phyloP scores from a whole-genome alignment of 2,888 invertebrate species.

The Cecidostiba fungosa region DNA sequence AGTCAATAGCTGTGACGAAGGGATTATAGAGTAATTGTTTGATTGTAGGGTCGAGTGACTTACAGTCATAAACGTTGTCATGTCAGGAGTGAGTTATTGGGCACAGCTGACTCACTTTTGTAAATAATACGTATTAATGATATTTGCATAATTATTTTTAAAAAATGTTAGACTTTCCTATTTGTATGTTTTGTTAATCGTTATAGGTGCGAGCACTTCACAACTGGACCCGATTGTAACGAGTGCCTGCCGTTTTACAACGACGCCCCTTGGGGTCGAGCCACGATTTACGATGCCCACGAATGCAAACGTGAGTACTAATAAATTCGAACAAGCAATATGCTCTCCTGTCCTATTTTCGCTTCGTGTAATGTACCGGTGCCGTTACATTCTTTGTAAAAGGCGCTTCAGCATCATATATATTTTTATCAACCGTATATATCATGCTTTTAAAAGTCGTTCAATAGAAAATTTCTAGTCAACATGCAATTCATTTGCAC shows the following conservation, averaged over 20 bases:
- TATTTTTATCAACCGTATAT: no score
- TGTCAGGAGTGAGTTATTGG: not conserved
- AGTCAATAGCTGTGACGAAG: not conserved
- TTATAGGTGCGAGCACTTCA: conserved; percentile 97
- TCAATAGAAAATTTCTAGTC: no score
- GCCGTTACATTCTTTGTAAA: not conserved
- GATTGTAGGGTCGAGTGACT: not conserved
- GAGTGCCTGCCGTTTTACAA: conserved; percentile 97
- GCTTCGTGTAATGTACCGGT: not conserved
- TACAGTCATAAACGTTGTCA: not conserved
- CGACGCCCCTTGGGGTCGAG: conserved; percentile 97
- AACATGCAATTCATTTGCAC: no score
- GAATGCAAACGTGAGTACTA: conserved; percentile 94
- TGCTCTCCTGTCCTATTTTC: not conserved
- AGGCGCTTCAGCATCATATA: not conserved
- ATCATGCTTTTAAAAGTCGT: no score
- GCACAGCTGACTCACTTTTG: not conserved
- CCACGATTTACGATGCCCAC: conserved; percentile 93
- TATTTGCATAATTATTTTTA: not conserved
- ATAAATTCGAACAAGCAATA: not conserved
- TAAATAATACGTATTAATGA: no score
- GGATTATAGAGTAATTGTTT: conserved; percentile 13
- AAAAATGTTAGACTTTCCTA: not conserved
- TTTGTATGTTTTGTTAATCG: not conserved
- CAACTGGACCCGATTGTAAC: conserved; percentile 96